These are phyloP conservation scores for Calephelis perditalis DNA, from an alignment of 2,888 invertebrate species.

Conservation along the genomic window DNA sequence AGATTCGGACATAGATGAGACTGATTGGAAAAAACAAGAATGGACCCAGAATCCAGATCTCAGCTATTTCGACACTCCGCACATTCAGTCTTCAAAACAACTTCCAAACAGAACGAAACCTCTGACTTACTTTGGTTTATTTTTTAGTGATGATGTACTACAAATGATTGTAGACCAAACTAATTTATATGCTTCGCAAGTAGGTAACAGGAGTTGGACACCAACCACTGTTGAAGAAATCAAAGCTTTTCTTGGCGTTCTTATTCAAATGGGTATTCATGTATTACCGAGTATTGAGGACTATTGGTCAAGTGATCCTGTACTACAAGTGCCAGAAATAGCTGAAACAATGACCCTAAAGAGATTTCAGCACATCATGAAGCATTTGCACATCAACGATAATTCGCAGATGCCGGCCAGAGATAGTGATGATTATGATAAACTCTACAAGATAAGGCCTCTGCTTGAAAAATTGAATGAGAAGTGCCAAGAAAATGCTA, in stretches of 20 bases:
- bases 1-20: constrained; percentile 16
- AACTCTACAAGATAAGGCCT: too few relatives aligned
- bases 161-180: background rate
- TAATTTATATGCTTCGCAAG: background rate
- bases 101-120: constrained; percentile 14
- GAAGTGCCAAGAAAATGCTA: too few relatives aligned
- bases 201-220: background rate
- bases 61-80: constrained; percentile 5
- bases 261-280: background rate
- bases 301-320: background rate
- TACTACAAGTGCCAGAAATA: background rate
- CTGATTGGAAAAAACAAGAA: constrained; percentile 18
- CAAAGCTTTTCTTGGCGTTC: background rate
- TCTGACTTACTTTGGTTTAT: background rate
- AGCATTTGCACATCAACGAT: background rate
- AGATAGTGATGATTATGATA: too few relatives aligned
- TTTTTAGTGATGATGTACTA: background rate
- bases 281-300: background rate
- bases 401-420: background rate
- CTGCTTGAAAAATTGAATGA: too few relatives aligned
- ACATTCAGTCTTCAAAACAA: background rate
- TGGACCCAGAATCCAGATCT: background rate
- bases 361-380: background rate
- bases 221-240: background rate
- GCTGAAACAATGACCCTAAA: background rate